Conservation (phyloP, 2,797 vertebrate species). For the Acanthurus leucopareius region DNA sequence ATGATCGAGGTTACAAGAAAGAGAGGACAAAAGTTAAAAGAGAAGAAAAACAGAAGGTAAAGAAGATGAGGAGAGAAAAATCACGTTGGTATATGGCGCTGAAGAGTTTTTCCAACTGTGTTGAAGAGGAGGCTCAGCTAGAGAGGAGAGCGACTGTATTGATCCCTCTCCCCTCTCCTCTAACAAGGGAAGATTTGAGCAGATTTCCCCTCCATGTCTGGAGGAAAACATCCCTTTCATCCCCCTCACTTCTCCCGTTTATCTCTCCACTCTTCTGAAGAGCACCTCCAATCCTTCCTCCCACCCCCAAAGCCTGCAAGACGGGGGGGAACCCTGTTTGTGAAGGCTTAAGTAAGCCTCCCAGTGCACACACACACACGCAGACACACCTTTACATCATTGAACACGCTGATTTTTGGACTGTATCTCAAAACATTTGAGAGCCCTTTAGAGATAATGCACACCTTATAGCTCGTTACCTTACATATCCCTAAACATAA, state of each 20-base stretch:
- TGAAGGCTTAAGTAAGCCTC: conserved; percentile 72
- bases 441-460: background rate
- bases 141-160: conserved; percentile 56
- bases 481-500: background rate
- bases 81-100: background rate
- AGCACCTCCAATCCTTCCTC: conserved; percentile 76
- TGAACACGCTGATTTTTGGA: conserved; percentile 2
- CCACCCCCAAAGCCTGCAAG: conserved; percentile 69
- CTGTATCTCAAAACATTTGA: conserved; percentile 14
- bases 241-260: conserved; percentile 75
- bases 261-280: conserved; percentile 75
- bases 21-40: conserved; percentile 8
- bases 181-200: conserved; percentile 84
- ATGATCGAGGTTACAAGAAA: conserved; percentile 22
- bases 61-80: conserved; percentile 34
- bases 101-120: conserved; percentile 39
- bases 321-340: conserved; percentile 70
- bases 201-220: conserved; percentile 77
- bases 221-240: conserved; percentile 80
- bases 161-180: conserved; percentile 74
- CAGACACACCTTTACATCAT: conserved; percentile 9
- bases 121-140: conserved; percentile 53
- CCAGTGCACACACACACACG: conserved; percentile 19
- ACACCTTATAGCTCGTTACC: conserved; percentile 3
- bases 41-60: background rate